Base-by-base conservation (phyloP, 23 tunicate species). In the Oikopleura albicans region DNA sequence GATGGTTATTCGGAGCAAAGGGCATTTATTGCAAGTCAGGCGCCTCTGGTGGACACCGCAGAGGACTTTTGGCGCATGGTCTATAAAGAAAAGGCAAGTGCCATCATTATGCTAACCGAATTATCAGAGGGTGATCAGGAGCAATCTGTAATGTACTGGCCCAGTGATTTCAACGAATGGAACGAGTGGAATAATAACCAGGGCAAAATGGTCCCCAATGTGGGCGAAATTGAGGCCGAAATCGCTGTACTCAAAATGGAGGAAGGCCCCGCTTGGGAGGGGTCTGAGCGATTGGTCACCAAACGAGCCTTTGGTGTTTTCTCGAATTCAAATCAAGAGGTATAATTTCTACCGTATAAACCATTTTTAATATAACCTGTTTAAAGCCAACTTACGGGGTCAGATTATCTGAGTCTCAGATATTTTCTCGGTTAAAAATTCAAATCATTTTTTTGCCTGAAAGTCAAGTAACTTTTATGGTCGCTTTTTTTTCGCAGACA, bases 261-360 rank as follows among this genome's bases (percentile, higher is more conserved):
- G 33, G 79, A 71, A 4, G 79, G 79, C 33, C 34, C 79, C 2
- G 79, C 79, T 71, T 71, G 79, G 79, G 79, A 71, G 31, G 79
- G 79, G 4, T 71, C 79, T 71, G 79, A 71, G 2, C 37, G 79
- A 2, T 29, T 16, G 2, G 35, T 71, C 36, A 12, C 79, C 4
- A 71, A 71, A 31, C 33, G 79, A 4, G 31, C 35, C 34, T 71
- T 71, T 29, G 37, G 31, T 12, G 4, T 71, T 2, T 71, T 71
- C 31, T 71, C 79, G 63, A 49, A 49, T 49, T 49, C 63, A 8
- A 49, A 22, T 22, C 63, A 49, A 49, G 63, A 49, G 16, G 63
- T n/a, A n/a, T n/a, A n/a, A n/a, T n/a, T n/a, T n/a, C n/a, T n/a
- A n/a, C n/a, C n/a, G n/a, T n/a, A n/a, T n/a, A n/a, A n/a, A n/a